These are phyloP conservation scores for Cyrtodaria siliqua DNA, from an alignment of 2,888 invertebrate species.

Conservation along the genomic window DNA sequence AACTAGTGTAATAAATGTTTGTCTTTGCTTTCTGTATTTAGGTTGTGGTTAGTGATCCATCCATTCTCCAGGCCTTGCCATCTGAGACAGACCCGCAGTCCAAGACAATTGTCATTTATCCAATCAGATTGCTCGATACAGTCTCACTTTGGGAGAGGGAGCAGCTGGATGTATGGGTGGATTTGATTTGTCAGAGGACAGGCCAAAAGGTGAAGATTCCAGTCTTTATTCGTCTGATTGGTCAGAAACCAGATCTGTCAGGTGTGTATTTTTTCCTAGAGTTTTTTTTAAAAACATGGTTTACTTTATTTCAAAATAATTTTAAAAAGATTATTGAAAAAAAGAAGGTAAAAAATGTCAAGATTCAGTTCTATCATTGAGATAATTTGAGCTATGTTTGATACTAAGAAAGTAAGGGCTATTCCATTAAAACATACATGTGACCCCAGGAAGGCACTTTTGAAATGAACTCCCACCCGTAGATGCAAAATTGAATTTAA, in stretches of 20 bases:
- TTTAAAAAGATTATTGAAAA: too few species aligned
- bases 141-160: slow-evolving; percentile 78
- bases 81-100: slow-evolving; percentile 76
- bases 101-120: slow-evolving; percentile 73
- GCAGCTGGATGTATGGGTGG: slow-evolving; percentile 75
- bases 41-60: slow-evolving; percentile 79
- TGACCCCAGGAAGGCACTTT: too few species aligned
- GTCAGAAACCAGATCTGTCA: slow-evolving; percentile 75
- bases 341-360: too few species aligned
- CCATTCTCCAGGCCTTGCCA: slow-evolving; percentile 73
- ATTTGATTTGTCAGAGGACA: slow-evolving; percentile 75
- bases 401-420: too few species aligned
- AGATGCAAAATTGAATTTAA: too few species aligned
- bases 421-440: too few species aligned
- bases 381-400: too few species aligned
- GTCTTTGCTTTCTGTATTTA: slow-evolving; percentile 52
- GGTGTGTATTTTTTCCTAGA: slow-evolving; percentile 47
- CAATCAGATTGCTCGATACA: slow-evolving; percentile 78
- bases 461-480: too few species aligned
- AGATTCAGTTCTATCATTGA: too few species aligned
- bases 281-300: too few species aligned
- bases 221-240: slow-evolving; percentile 78
- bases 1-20: too few species aligned
- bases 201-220: slow-evolving; percentile 80
- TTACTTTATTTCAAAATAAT: too few species aligned